A percentile compares a stretch with the other conserved stretches of the same genome.
Conservation (phyloP, 2,113 vertebrate genomes). For the Heloderma charlesbogerti region DNA sequence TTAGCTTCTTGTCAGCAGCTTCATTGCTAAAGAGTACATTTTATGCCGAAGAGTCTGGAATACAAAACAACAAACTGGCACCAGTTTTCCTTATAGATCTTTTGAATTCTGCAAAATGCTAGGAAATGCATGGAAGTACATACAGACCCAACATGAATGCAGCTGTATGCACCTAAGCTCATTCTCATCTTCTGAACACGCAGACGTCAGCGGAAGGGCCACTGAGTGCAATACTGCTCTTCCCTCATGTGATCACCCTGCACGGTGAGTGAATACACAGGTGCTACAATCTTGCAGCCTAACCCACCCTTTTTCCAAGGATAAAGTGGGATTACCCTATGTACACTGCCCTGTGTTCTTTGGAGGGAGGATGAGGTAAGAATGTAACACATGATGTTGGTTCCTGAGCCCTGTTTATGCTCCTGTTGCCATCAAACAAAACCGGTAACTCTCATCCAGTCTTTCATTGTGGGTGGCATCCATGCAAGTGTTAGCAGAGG, state of each 20-base stretch:
- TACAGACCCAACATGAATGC: too few relatives aligned
- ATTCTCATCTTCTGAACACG: too few relatives aligned
- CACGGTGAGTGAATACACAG: background rate
- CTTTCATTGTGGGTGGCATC: background rate
- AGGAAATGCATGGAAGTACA: background rate
- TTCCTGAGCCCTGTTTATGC: background rate
- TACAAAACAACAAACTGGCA: slow-evolving; percentile 5
- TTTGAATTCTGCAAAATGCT: background rate
- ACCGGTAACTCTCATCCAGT: background rate
- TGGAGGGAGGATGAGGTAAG: background rate
- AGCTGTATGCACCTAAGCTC: too few relatives aligned
- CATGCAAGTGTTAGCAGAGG: background rate
- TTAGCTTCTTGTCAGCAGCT: background rate
- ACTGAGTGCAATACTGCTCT: too few relatives aligned
- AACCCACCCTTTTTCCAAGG: background rate
- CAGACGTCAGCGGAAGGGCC: too few relatives aligned
- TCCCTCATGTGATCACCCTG: too few relatives aligned
- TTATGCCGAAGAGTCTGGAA: slow-evolving; percentile 58
- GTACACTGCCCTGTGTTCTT: background rate
- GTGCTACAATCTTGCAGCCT: background rate
- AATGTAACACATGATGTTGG: background rate
- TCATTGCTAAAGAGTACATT: slow-evolving; percentile 51
- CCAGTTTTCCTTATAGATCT: background rate
- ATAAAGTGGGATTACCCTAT: background rate
- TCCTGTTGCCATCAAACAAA: background rate